These are phyloP conservation scores for Grapholita molesta DNA, from an alignment of 1,140 invertebrate species.

Conservation along the genomic window DNA sequence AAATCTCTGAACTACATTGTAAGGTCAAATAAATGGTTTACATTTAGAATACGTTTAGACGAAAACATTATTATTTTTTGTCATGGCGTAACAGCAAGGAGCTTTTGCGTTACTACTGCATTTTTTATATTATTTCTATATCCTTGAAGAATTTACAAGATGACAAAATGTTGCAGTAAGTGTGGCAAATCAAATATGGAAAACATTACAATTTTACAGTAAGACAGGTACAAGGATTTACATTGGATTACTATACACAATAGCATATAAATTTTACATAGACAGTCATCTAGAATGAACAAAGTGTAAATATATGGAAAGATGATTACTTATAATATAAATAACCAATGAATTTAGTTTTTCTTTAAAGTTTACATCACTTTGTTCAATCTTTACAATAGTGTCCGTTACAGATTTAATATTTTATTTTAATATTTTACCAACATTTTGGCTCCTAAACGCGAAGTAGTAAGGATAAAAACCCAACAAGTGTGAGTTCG, in stretches of 20 bases:
- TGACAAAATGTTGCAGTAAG: too few relatives aligned
- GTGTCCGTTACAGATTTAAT: neutral
- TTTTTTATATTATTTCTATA: too few relatives aligned
- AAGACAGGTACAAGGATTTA: neutral
- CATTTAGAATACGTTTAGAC: too few relatives aligned
- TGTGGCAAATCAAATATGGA: neutral
- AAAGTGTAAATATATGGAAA: neutral
- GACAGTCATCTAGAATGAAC: slow-evolving; percentile 16
- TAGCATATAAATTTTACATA: neutral
- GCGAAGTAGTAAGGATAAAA: slow-evolving; percentile 11
- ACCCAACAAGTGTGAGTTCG: slow-evolving; percentile 48
- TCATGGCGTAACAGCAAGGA: too few relatives aligned
- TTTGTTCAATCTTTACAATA: slow-evolving; percentile 38
- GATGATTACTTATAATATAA: too few relatives aligned
- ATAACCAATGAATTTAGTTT: neutral
- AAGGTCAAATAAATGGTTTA: too few relatives aligned
- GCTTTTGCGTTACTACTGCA: too few relatives aligned
- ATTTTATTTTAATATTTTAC: neutral
- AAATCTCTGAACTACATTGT: too few relatives aligned
- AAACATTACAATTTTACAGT: neutral
- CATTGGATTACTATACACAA: neutral
- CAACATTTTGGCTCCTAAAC: neutral
- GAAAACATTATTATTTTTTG: too few relatives aligned
- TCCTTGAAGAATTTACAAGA: too few relatives aligned
- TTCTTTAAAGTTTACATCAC: neutral